Percentiles rank a stretch among this genome's conserved stretches.
phyloP scores from a whole-genome alignment of 2,797 vertebrate genomes.

The Smutsia temminckii region DNA sequence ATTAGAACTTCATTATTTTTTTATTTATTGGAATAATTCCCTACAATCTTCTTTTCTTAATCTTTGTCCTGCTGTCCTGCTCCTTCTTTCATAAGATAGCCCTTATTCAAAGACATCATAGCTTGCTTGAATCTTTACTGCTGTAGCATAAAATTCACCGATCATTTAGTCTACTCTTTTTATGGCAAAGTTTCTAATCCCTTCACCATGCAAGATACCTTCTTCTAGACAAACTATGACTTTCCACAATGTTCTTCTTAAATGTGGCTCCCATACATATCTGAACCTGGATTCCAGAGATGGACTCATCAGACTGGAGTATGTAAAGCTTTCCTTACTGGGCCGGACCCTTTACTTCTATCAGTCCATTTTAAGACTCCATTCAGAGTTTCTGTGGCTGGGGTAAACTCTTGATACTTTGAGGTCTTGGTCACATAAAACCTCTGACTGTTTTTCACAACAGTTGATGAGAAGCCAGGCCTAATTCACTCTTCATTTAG shows the following conservation, averaged over 20 bases:
- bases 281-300: background rate
- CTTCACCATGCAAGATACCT: background rate
- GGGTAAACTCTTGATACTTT: background rate
- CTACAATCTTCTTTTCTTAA: background rate
- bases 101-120: background rate
- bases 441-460: background rate
- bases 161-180: background rate
- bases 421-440: background rate
- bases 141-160: background rate
- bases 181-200: background rate
- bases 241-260: background rate
- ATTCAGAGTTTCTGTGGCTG: background rate
- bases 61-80: conserved; percentile 14
- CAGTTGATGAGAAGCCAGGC: background rate
- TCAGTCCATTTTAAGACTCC: background rate
- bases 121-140: background rate
- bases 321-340: background rate
- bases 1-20: conserved; percentile 6
- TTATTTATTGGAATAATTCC: background rate
- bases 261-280: background rate
- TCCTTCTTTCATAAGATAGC: background rate
- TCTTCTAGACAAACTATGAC: background rate
- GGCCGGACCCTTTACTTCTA: background rate
- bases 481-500: background rate
- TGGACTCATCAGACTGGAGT: background rate